Evolutionary conservation across 2,888 invertebrate species (phyloP).

Genomic region (Cephus sareptanus): DNA sequence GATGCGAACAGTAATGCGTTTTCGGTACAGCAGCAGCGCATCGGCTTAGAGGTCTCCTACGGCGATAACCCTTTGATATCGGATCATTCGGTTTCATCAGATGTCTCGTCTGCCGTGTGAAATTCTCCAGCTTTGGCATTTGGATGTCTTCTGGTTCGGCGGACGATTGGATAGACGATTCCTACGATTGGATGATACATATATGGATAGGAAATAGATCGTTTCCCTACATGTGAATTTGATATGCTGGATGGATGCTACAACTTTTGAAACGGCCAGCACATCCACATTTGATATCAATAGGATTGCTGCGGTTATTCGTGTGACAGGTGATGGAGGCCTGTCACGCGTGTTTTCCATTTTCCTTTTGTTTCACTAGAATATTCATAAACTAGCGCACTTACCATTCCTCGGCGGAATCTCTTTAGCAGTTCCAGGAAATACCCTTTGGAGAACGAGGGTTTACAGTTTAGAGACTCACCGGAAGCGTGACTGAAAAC

Average conservation of each 20-base stretch:
- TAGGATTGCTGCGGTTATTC: background rate
- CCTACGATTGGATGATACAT: no score
- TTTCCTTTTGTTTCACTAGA: background rate
- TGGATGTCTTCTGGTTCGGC: no score
- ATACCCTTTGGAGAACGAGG: background rate
- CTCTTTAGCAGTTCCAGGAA: background rate
- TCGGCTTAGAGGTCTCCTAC: no score
- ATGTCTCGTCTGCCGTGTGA: no score
- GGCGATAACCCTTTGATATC: no score
- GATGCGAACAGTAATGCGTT: no score
- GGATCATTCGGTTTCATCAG: no score
- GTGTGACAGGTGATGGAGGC: background rate
- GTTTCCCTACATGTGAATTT: background rate
- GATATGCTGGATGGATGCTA: background rate
- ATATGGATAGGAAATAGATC: background rate
- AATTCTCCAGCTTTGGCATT: no score
- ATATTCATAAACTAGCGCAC: background rate
- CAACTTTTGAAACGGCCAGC: background rate
- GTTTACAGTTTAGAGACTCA: background rate
- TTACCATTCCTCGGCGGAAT: background rate
- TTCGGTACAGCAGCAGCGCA: no score
- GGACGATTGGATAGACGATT: no score
- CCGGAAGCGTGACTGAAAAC: background rate
- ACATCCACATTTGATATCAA: background rate
- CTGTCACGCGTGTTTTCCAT: background rate